A percentile compares a stretch with the other conserved stretches of the same genome.
phyloP scores from a whole-genome alignment of 2,888 invertebrate genomes.

The Gymnoscelis rufifasciata region DNA sequence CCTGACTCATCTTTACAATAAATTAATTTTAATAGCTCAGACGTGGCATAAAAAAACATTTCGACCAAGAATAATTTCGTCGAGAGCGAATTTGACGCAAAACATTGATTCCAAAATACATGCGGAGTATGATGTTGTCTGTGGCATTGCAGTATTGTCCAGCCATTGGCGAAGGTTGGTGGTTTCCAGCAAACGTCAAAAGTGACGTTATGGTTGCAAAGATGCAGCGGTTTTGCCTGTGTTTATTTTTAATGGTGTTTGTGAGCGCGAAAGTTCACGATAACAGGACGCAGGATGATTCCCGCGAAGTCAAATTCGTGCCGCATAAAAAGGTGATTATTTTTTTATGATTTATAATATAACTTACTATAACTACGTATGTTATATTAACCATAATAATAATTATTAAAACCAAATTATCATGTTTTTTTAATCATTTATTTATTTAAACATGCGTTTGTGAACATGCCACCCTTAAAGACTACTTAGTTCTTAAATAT shows the following conservation, averaged over 20 bases:
- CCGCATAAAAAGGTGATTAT: constrained; percentile 34
- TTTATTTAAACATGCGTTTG: too few species aligned
- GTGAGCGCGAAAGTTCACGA: constrained; percentile 40
- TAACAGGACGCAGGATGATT: constrained; percentile 37
- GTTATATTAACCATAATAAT: too few species aligned
- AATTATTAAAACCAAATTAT: too few species aligned
- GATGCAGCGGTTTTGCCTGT: constrained; percentile 31
- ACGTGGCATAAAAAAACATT: constrained; percentile 15
- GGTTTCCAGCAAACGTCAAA: constrained; percentile 38
- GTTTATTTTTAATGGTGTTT: constrained; percentile 36
- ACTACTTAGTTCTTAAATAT: too few species aligned
- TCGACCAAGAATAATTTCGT: constrained; percentile 23
- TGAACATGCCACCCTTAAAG: too few species aligned
- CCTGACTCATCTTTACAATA: constrained; percentile 23
- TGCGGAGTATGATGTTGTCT: neutral
- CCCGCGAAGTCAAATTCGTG: constrained; percentile 37
- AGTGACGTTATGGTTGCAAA: constrained; percentile 34
- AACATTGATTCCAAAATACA: constrained; percentile 13
- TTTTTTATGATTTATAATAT: too few species aligned
- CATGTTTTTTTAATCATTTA: too few species aligned
- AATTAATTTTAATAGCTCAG: constrained; percentile 24
- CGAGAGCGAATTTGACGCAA: constrained; percentile 20
- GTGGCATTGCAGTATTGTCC: constrained; percentile 29
- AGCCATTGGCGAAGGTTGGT: constrained; percentile 39
- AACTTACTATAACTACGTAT: too few species aligned